Base-by-base conservation (phyloP, 2,113 vertebrate species). In the Anguilla japonica region DNA sequence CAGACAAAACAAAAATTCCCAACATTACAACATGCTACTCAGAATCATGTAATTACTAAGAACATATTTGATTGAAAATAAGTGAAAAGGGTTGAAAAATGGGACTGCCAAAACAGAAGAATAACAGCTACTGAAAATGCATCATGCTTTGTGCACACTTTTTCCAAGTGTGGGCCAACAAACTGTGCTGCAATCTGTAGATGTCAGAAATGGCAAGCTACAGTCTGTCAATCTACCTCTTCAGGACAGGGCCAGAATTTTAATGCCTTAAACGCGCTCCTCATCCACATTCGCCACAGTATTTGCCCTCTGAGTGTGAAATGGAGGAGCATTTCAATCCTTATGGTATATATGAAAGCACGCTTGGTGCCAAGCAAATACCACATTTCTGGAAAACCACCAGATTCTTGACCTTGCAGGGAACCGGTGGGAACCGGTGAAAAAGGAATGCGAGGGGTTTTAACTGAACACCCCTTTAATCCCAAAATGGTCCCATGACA, bases 401-500 rank as follows among this genome's bases (percentile, higher is more conserved):
- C n/a, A 0, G 26, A 9, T 53, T n/a, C n/a, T n/a, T 71, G 26
- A 50, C 39, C 18, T 22, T 57, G 41, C 60, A 84, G 81, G 57
- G 50, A 89, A 9, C 43, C 43, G 5, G 43, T 46, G 43, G 34
- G 34, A 34, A 39, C 43, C 89, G 83, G 43, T 84, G 85, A 34
- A 71, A 87, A 84, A 63, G 26, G 85, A 89, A 87, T 53, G n/a
- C 67, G 79, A 5, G 56, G 86, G 84, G 43, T 41, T 86, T 79
- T 71, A 86, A 34, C 57, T 50, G 11, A 29, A 18, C 18, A 63
- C 46, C 26, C 75, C 85, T 43, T 88, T 82, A 87, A 86, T 79
- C 83, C 84, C 85, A 83, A 75, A 87, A 88, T 91, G 89, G 90
- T 90, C 91, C 91, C 89, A 79, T 86, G 39, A 43, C n/a, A 9